Conservation (phyloP, 2,113 vertebrate species). For the Acrocephalus kingi region DNA sequence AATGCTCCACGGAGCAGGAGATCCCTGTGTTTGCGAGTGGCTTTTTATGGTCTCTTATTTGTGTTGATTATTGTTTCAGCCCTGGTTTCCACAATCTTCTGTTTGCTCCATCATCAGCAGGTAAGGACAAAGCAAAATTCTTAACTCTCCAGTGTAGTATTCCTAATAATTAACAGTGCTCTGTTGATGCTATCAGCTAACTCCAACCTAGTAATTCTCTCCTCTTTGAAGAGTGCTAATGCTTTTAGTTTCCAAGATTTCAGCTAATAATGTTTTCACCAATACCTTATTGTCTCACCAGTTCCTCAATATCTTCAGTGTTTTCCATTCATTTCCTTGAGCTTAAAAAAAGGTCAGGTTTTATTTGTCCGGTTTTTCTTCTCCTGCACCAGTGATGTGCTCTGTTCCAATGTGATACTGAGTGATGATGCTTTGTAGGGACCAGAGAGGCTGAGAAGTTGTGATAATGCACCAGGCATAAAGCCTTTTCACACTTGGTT, state of each 20-base stretch:
- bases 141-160: not conserved
- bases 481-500: not conserved
- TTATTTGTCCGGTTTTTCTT: not conserved
- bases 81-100: not conserved
- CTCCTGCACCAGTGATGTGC: not conserved
- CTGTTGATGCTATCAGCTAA: not conserved
- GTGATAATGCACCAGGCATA: not conserved
- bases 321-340: not conserved
- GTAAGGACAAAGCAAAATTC: conserved; percentile 42
- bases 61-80: not conserved
- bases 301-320: not conserved
- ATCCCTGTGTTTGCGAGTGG: fast-evolving
- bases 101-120: not conserved
- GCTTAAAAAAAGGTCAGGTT: not conserved
- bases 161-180: not conserved
- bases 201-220: not conserved
- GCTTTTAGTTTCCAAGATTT: not conserved
- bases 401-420: not conserved
- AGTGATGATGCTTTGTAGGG: not conserved
- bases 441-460: not conserved
- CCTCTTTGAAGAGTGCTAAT: not conserved
- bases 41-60: not conserved
- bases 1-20: not conserved
- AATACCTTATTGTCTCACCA: not conserved
- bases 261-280: not conserved